Conservation (phyloP, 2,113 vertebrate genomes). For the Grammomys surdaster region DNA sequence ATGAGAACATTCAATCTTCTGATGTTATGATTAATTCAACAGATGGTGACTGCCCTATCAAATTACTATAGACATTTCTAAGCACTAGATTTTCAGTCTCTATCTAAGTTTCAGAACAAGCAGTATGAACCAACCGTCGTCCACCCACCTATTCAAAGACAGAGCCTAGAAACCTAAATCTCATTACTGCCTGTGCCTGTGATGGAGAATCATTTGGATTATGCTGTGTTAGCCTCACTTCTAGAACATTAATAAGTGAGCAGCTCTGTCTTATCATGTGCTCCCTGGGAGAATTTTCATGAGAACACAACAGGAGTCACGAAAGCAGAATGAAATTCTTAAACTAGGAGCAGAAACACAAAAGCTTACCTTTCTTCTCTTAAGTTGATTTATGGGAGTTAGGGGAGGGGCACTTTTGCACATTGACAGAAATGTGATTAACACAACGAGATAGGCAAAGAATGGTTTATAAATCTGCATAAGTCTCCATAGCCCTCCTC, state of each 20-base stretch:
- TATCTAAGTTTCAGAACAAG: neutral
- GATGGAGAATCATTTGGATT: no score
- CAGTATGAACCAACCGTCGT: neutral
- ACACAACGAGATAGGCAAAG: neutral
- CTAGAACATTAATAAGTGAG: neutral
- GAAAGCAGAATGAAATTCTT: neutral
- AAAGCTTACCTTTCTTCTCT: neutral
- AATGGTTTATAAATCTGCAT: neutral
- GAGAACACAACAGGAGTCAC: no score
- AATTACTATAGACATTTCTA: conserved; percentile 4
- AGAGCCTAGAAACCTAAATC: no score
- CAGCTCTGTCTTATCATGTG: neutral
- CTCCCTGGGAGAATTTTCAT: neutral
- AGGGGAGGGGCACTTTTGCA: neutral
- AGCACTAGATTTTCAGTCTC: neutral
- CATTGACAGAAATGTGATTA: neutral
- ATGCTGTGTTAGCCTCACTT: neutral
- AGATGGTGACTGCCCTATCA: conserved; percentile 1
- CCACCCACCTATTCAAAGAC: neutral
- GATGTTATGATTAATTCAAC: conserved; percentile 29
- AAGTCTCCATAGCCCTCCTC: neutral
- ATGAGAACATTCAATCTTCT: neutral
- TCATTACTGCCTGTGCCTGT: neutral
- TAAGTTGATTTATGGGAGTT: neutral
- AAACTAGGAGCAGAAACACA: neutral